Base-by-base conservation (phyloP, 2,888 invertebrate species). In the Habroteleia sp. region DNA sequence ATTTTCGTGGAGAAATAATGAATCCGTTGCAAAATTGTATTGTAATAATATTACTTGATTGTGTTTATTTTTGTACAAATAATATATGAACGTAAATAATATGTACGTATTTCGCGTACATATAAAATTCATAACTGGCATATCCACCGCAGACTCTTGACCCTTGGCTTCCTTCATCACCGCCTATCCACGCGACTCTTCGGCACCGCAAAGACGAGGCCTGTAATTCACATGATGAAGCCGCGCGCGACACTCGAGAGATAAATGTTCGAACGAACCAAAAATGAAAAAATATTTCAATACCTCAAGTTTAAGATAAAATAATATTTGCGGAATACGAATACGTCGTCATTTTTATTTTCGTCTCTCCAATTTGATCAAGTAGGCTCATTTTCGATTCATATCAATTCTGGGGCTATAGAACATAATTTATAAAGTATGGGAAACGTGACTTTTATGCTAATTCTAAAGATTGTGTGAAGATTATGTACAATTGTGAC, bases 111-210 rank as follows among this genome's bases (percentile, higher is more conserved):
- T 25, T 39, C 13, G 20, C 29, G 58, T 60, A 60, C 6, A 29
- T 68, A 68, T 58, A 60, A 46, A 69, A 69, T 73, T 68, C 46
- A 73, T 76, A 68, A 76, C 74, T 73, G 76, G 68, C 50, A 75
- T 78, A 77, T 75, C 74, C 73, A 76, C 77, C 76, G 78, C 74
- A 76, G 76, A 79, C 77, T 77, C 77, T 79, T 79, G 76, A 73
- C 76, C 73, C 66, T 79, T 74, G 77, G 77, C 74, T 69, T 74
- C 80, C 78, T 81, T 78, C 75, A 80, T 84, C 85, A 83, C 85
- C 87, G 85, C 86, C 87, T 87, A 85, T 87, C 87, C 87, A 87
- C 87, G 87, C 87, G 87, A 87, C 87, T 85, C 84, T 84, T 81
- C 79, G 84, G 84, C 84, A 83, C 86, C 82, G 79, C 82, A 82